A percentile compares a stretch with the other conserved stretches of the same genome.
phyloP scores from a whole-genome alignment of 2,888 invertebrate species.

The Cephus sareptanus region DNA sequence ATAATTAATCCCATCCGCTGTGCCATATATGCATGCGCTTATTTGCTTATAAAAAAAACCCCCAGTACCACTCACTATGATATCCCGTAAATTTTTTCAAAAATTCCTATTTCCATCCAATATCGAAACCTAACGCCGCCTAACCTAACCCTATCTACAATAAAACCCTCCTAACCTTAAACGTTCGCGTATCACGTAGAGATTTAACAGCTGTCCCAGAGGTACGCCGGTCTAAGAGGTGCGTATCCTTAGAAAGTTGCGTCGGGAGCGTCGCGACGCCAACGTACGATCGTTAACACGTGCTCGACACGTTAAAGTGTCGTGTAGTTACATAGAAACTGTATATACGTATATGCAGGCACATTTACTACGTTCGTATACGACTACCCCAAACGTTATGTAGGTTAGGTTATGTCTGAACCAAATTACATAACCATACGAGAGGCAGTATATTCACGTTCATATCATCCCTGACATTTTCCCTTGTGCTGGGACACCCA shows the following conservation, averaged over 20 bases:
- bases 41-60: neutral
- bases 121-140: no score
- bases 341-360: neutral
- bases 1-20: neutral
- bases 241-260: neutral
- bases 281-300: neutral
- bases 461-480: neutral
- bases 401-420: neutral
- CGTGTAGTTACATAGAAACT: neutral
- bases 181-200: neutral
- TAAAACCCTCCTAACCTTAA: neutral
- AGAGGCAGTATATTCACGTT: neutral
- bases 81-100: neutral
- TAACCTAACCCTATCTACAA: neutral
- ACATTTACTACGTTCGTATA: neutral
- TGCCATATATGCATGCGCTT: neutral
- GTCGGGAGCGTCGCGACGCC: neutral
- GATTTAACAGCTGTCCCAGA: neutral
- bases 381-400: neutral
- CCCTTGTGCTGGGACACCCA: conserved; percentile 1
- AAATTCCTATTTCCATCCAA: neutral
- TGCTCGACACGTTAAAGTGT: conserved; percentile 1
- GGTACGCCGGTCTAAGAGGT: neutral
- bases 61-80: neutral
- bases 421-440: neutral